Base-by-base conservation (phyloP, 2,113 vertebrate species). In the Laterallus jamaicensis region DNA sequence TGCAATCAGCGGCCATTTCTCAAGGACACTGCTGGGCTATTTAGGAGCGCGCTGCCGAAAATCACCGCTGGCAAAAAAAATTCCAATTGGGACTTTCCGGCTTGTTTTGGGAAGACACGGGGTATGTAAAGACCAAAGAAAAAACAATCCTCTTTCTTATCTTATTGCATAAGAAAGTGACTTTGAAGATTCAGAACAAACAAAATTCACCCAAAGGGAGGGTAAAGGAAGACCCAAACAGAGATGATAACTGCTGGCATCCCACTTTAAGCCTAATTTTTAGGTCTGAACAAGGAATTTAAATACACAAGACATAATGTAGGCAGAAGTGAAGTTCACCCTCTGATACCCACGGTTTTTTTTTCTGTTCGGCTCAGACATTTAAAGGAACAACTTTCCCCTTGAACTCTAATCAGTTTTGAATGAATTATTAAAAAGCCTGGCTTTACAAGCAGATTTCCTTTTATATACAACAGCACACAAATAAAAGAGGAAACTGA, bases 321-420 rank as follows among this genome's bases (percentile, higher is more conserved):
- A 82, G 50, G 83, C 58, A 93, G 69, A 92, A 88, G 47, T 62
- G 58, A 94, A 58, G 91, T 95, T 91, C 86, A 79, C 6, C 54
- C 58, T 88, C 83, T 54, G 69, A 58, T 71, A 91, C 39, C 21
- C 8, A 0, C 35, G 18, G 0, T 81, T 92, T 94, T 79, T 94
- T 79, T 84, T 79, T 54, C 74, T 82, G 59, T 64, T 95, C 89
- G 74, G 69, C 86, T 96, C 81, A 92, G 83, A 39, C 91, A 56
- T 77, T 94, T 96, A 95, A 87, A 93, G 81, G 69, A 92, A 95
- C 81, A 92, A 92, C 81, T 82, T 87, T 89, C 86, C 49, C 63
- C 95, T 96, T 96, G 88, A 96, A 95, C 91, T 94, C 74, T 91
- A 96, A 95, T 96, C 44, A 94, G 89, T 96, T 94, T 73, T 93